Conservation (phyloP, 2,113 vertebrate genomes). For the Cervus canadensis region DNA sequence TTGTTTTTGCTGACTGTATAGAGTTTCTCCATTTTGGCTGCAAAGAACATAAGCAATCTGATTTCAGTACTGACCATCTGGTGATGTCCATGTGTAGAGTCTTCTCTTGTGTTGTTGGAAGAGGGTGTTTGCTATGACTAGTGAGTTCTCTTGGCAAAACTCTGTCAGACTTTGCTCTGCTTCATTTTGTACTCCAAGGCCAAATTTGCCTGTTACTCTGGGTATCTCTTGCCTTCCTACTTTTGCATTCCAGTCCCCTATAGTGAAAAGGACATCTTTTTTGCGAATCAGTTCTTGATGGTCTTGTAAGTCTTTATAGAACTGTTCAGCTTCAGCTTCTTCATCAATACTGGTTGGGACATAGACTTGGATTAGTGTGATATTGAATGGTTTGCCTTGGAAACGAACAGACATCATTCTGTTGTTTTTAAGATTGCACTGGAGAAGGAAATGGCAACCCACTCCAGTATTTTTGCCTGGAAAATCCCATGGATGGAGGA, state of each 20-base stretch:
- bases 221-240: background rate
- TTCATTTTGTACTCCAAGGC: background rate
- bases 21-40: background rate
- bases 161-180: background rate
- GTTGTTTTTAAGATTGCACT: background rate
- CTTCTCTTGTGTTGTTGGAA: background rate
- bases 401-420: background rate
- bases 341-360: background rate
- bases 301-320: background rate
- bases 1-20: background rate
- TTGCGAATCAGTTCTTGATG: rapidly evolving
- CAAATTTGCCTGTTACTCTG: background rate
- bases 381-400: background rate
- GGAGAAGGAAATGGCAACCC: background rate
- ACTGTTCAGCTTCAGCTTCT: background rate
- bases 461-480: background rate
- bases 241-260: background rate
- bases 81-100: background rate
- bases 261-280: background rate
- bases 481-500: background rate
- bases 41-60: background rate
- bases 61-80: rapidly evolving
- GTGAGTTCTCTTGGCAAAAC: background rate
- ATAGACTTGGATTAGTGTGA: background rate
- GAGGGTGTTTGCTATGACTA: background rate